Evolutionary conservation across 2,888 invertebrate genomes (phyloP), one percentile per base, ranked within the genome.

Genomic region (Diaperis boleti): DNA sequence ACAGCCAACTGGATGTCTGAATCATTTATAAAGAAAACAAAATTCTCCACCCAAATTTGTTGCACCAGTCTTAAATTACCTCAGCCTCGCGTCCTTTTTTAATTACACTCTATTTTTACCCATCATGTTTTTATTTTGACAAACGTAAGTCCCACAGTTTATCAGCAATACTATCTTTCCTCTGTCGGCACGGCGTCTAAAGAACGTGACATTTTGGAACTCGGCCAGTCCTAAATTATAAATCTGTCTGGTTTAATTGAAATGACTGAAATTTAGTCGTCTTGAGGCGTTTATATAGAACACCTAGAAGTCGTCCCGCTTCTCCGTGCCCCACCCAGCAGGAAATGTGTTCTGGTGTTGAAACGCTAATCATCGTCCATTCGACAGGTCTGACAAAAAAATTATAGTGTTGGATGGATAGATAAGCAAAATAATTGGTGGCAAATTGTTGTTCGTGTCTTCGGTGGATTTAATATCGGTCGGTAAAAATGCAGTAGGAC

Each of bases 351-450:
- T 54, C 29, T 31, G 39, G 10, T 17, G 39, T 8, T 7, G 26
- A 29, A 52, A 52, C 39, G 26, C n/a, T n/a, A n/a, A n/a, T n/a
- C n/a, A n/a, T n/a, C n/a, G n/a, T n/a, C n/a, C n/a, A n/a, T n/a
- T n/a, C n/a, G n/a, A n/a, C n/a, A 15, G 17, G 37, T 52, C 52
- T 39, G 52, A 54, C 42, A 42, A 42, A 54, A 54, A 54, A 54
- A 54, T 54, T 54, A 31, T 29, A 31, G 54, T n/a, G 15, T 8
- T 39, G 6, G 29, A 1, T 42, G 37, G 22, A 49, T 35, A 33
- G 13, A 41, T 14, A 37, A 17, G 39, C 5, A 37, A 52, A 14
- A 54, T 54, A 54, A 54, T 54, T 54, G 54, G 18, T 13, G 52
- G 52, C 50, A 50, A 37, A 17, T 13, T 20, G 15, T 42, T 18